These are phyloP conservation scores for Cladopsammia gracilis DNA, from an alignment of 64 coral and sea anemone genomes.

Conservation along the genomic window DNA sequence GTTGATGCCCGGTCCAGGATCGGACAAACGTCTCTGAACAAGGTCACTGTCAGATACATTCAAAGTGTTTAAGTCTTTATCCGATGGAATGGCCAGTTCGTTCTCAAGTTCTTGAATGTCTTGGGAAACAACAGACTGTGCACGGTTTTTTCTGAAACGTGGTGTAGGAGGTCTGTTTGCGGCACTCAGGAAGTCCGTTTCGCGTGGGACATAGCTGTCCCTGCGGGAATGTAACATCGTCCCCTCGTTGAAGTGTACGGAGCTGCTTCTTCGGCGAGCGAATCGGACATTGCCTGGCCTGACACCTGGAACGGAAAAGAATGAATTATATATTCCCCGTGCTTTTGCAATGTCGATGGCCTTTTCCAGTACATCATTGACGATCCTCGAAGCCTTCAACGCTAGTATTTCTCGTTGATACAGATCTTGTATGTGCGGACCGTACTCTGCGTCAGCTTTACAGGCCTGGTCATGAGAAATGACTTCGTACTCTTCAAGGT, in stretches of 20 bases:
- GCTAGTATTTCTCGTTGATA: not conserved
- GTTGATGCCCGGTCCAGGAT: not conserved
- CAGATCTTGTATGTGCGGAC: not conserved
- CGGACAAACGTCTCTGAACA: not conserved
- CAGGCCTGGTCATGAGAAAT: constrained; percentile 4
- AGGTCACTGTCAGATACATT: not conserved
- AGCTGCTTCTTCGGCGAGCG: constrained; percentile 20
- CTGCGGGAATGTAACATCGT: constrained; percentile 12
- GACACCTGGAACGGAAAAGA: not conserved
- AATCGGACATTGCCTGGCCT: not conserved
- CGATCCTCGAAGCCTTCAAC: constrained; percentile 23
- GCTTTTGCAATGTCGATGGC: constrained; percentile 21
- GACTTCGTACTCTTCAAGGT: constrained; percentile 3
- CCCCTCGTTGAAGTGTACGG: constrained; percentile 69
- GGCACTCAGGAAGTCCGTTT: constrained; percentile 18
- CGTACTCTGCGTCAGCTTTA: constrained; percentile 1
- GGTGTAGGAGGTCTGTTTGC: constrained; percentile 80
- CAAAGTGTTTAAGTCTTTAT: not conserved
- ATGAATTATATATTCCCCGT: not conserved
- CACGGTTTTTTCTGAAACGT: constrained; percentile 43
- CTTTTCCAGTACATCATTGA: constrained; percentile 2
- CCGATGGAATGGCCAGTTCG: constrained; percentile 6
- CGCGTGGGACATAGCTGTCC: constrained; percentile 50
- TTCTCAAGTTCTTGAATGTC: constrained; percentile 41
- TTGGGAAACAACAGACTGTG: not conserved